phyloP scores from a whole-genome alignment of 2,113 vertebrate genomes.

The Eclectus roratus region DNA sequence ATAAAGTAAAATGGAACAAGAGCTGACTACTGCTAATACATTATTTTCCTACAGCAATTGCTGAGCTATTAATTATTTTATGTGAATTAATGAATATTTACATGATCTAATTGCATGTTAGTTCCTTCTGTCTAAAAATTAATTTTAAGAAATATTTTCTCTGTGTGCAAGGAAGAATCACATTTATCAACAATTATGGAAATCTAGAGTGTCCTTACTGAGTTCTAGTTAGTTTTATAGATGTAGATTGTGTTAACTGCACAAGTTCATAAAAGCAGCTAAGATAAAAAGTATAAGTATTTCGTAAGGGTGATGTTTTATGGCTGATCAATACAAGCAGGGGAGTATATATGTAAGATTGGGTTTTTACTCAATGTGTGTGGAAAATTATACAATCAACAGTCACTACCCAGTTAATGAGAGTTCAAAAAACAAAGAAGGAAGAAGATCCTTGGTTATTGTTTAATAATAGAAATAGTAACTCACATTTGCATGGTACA shows the following conservation, averaged over 20 bases:
- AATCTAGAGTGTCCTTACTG: not conserved
- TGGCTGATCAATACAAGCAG: not conserved
- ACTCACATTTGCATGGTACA: not conserved
- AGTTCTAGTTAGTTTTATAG: not conserved
- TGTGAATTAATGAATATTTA: not conserved
- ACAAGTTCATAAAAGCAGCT: constrained; percentile 37
- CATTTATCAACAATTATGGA: not conserved
- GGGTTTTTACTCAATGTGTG: not conserved
- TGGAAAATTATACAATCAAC: not conserved
- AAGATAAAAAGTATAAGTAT: not conserved
- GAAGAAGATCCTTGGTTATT: not conserved
- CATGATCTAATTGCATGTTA: not conserved
- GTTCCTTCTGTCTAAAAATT: not conserved
- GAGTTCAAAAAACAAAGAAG: not conserved
- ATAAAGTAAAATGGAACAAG: not conserved
- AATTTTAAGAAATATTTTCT: not conserved
- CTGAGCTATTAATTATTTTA: not conserved
- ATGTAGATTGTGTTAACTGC: not conserved
- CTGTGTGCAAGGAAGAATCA: not conserved
- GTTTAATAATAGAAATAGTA: not conserved
- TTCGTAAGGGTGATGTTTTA: not conserved
- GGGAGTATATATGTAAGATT: not conserved
- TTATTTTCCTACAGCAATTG: not conserved
- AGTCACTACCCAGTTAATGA: not conserved
- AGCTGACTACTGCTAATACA: not conserved